phyloP scores from a whole-genome alignment of 2,113 vertebrate genomes.

The Thermophis baileyi region DNA sequence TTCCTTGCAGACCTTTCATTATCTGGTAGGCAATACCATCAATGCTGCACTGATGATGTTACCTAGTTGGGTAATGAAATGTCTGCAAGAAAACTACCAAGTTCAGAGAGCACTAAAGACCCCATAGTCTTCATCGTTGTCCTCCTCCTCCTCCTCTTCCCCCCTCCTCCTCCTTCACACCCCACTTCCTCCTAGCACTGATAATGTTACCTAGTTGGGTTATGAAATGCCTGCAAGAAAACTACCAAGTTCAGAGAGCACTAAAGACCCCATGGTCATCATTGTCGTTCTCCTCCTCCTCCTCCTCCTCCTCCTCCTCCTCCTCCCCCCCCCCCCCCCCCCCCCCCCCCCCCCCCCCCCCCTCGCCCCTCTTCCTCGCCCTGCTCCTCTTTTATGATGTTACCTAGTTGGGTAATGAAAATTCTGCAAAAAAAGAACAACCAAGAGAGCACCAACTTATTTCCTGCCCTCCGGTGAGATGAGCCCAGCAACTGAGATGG shows the following conservation, averaged over 20 bases:
- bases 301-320: not conserved
- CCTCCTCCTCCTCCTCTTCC: not conserved
- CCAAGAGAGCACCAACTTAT: constrained; percentile 5
- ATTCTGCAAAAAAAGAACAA: no score
- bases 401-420: no score
- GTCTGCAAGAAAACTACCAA: not conserved
- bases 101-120: not conserved
- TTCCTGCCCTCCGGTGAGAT: not conserved
- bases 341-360: no score
- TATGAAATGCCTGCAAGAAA: no score
- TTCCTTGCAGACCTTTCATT: not conserved
- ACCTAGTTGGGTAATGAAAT: not conserved
- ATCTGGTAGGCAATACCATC: not conserved
- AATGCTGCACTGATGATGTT: not conserved
- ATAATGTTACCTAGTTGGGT: no score
- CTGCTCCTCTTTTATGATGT: no score
- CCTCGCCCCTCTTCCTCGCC: no score
- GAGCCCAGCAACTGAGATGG: constrained; percentile 28
- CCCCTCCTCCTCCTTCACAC: no score
- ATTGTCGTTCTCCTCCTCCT: no score
- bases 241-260: not conserved
- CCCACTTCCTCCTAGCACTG: no score
- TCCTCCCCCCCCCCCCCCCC: fast-evolving
- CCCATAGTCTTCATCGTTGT: no score
- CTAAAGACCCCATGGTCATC: no score